Conservation (phyloP, 2,797 vertebrate genomes). For the Taenioides sp. region DNA sequence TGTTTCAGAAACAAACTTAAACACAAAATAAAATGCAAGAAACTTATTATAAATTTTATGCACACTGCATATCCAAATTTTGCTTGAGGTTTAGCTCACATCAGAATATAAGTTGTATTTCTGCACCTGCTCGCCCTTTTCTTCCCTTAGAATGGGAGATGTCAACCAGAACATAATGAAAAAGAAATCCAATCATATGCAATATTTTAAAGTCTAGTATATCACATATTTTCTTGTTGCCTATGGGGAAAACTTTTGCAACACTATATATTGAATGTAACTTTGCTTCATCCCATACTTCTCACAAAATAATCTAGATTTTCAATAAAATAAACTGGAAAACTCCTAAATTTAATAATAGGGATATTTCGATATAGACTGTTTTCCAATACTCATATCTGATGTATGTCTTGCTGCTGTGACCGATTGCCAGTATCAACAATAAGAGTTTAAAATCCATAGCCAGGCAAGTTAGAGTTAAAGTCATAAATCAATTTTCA, state of each 20-base stretch:
- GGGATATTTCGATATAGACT: neutral
- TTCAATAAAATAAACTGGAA: neutral
- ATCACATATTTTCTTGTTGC: constrained; percentile 3
- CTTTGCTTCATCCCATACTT: constrained; percentile 1
- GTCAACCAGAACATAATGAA: constrained; percentile 12
- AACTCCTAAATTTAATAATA: neutral
- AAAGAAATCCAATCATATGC: constrained; percentile 24
- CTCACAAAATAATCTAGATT: neutral
- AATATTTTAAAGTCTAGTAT: constrained; percentile 3
- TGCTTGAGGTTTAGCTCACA: neutral
- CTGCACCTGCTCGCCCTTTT: constrained; percentile 3
- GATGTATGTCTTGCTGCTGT: neutral
- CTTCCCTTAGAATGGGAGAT: constrained; percentile 6
- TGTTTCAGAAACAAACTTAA: neutral
- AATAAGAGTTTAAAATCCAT: neutral
- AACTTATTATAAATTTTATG: constrained; percentile 6
- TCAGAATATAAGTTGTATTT: neutral
- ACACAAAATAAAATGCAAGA: constrained; percentile 1
- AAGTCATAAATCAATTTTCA: too few relatives aligned
- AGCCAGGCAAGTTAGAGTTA: neutral
- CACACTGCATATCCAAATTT: neutral
- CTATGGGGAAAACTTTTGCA: constrained; percentile 5
- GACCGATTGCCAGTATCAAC: neutral
- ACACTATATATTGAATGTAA: neutral
- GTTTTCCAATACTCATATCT: neutral